A percentile compares a stretch with the other conserved stretches of the same genome.
Conservation (phyloP, 1,140 invertebrate genomes). For the Sesamia nonagrioides region DNA sequence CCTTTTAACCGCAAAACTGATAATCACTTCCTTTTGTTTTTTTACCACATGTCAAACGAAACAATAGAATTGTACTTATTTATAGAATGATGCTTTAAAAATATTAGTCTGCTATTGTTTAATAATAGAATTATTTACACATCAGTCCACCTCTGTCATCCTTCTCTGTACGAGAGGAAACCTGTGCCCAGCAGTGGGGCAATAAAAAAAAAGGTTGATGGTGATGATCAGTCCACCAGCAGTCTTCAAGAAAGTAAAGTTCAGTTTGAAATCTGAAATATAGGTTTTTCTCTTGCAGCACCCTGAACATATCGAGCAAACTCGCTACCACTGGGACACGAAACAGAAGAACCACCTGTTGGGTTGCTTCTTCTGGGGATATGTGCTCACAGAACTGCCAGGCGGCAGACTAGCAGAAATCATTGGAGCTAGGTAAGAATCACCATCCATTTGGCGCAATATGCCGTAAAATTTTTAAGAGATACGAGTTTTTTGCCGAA, state of each 20-base stretch:
- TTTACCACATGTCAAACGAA: background rate
- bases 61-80: background rate
- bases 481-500: too few relatives aligned
- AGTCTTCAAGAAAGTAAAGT: background rate
- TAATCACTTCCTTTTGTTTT: slow-evolving; percentile 37
- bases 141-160: background rate
- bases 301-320: slow-evolving; percentile 79
- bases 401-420: slow-evolving; percentile 95
- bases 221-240: background rate
- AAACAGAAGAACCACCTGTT: slow-evolving; percentile 93
- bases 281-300: slow-evolving; percentile 66
- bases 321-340: slow-evolving; percentile 90
- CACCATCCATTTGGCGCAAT: too few relatives aligned
- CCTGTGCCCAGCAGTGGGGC: too few relatives aligned
- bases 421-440: slow-evolving; percentile 91
- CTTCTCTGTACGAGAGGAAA: too few relatives aligned
- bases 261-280: background rate
- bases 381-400: slow-evolving; percentile 95
- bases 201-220: too few relatives aligned
- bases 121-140: background rate
- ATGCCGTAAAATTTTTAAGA: too few relatives aligned
- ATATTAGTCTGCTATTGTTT: background rate
- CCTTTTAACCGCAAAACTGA: slow-evolving; percentile 38
- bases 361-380: slow-evolving; percentile 97
- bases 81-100: background rate